phyloP scores from a whole-genome alignment of 2,888 invertebrate species.

The Deilephila porcellus region DNA sequence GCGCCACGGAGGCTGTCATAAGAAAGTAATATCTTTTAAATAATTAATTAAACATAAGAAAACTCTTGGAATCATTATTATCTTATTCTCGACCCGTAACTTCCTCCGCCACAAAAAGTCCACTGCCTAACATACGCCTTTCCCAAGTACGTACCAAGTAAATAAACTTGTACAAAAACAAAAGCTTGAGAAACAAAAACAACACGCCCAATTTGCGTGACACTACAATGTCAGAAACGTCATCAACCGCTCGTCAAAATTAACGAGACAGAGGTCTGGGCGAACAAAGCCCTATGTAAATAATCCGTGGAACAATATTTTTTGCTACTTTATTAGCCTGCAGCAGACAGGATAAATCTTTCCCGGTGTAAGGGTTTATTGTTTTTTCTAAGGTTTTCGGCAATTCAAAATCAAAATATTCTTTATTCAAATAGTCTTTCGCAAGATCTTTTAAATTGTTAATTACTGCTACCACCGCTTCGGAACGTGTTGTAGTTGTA shows the following conservation, averaged over 20 bases:
- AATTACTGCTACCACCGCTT: too few species aligned
- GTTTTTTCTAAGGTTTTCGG: background rate
- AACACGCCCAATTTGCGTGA: background rate
- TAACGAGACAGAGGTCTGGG: constrained; percentile 1
- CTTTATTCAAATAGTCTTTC: too few species aligned
- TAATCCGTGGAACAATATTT: background rate
- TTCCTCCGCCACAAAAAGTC: too few species aligned
- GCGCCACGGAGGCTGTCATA: too few species aligned
- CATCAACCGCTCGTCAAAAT: background rate
- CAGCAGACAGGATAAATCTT: background rate
- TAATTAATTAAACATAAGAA: too few species aligned
- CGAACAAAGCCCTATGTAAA: background rate
- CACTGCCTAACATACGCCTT: too few species aligned
- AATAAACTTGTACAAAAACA: background rate
- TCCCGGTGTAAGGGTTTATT: background rate
- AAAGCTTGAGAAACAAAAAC: background rate
- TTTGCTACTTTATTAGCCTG: background rate
- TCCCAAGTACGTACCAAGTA: background rate
- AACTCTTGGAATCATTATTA: too few species aligned
- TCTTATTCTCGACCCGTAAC: too few species aligned
- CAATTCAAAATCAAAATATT: too few species aligned
- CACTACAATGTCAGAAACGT: background rate
- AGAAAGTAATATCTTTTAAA: too few species aligned
- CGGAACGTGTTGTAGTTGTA: too few species aligned
- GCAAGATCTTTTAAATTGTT: too few species aligned